These are phyloP conservation scores for Corvus hawaiiensis DNA, from an alignment of 2,113 vertebrate species.

Conservation along the genomic window DNA sequence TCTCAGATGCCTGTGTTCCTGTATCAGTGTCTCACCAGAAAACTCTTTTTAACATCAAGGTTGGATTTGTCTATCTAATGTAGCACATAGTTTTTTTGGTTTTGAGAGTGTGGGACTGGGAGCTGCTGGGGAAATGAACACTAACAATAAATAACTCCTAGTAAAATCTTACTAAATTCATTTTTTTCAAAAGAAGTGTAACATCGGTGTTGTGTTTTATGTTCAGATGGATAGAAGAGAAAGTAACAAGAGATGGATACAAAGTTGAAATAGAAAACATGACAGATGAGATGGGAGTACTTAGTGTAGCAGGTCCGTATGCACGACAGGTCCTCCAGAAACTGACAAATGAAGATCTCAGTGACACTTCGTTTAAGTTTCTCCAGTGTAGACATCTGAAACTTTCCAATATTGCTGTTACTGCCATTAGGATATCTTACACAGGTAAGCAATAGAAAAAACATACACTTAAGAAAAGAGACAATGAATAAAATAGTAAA, in stretches of 20 bases:
- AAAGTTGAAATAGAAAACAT: constrained; percentile 83
- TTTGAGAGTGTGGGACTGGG: not conserved
- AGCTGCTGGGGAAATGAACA: not conserved
- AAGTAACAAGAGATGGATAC: constrained; percentile 71
- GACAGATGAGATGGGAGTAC: constrained; percentile 87
- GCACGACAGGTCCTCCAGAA: constrained; percentile 90
- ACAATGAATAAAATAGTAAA: not conserved
- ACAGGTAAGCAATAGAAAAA: constrained; percentile 76
- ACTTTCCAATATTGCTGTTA: constrained; percentile 76
- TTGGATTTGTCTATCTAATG: not conserved
- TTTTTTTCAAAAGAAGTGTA: not conserved
- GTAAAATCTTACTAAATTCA: not conserved
- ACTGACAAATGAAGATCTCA: constrained; percentile 85
- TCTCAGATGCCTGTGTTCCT: not conserved
- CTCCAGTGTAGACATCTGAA: constrained; percentile 84
- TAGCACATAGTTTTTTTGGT: not conserved
- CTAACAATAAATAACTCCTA: not conserved
- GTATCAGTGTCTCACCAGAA: not conserved
- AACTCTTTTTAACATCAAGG: not conserved
- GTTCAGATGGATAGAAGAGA: constrained; percentile 89
- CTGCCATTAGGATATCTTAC: constrained; percentile 93
- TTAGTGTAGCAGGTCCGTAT: constrained; percentile 87
- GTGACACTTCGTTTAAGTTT: constrained; percentile 85
- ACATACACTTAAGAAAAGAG: not conserved
- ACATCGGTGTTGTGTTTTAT: not conserved